A percentile compares a stretch with the other conserved stretches of the same genome.
These are phyloP conservation scores for Pterostichus madidus DNA, from an alignment of 2,888 invertebrate genomes.

Conservation along the genomic window DNA sequence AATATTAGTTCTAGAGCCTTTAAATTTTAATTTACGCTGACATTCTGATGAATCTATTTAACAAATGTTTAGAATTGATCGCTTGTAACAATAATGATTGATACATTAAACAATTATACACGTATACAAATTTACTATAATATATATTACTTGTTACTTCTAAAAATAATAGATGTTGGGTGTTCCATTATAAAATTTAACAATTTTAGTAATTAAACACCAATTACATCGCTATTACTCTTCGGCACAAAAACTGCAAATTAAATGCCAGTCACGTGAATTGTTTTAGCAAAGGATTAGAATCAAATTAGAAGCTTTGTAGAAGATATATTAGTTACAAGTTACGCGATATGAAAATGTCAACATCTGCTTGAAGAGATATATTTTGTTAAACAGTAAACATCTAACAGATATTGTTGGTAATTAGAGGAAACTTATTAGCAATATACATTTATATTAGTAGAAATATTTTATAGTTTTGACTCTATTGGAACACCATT, in stretches of 20 bases:
- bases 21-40: too few species aligned
- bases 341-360: neutral
- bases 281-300: neutral
- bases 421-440: too few species aligned
- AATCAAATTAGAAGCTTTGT: neutral
- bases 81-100: neutral
- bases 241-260: constrained; percentile 1
- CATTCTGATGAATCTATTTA: neutral
- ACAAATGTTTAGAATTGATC: constrained; percentile 16
- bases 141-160: too few species aligned
- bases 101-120: too few species aligned
- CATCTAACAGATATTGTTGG: too few species aligned
- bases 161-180: too few species aligned
- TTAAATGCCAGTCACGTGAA: neutral
- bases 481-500: constrained; percentile 32
- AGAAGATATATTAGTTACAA: neutral
- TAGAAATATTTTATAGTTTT: neutral
- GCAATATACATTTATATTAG: too few species aligned
- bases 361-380: too few species aligned
- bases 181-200: neutral
- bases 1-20: too few species aligned
- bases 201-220: neutral
- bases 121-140: too few species aligned
- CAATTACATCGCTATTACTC: neutral
- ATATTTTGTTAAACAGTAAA: too few species aligned